A percentile compares a stretch with the other conserved stretches of the same genome.
These are phyloP conservation scores for Pinctada fucata DNA, from an alignment of 2,888 invertebrate genomes.

Conservation along the genomic window DNA sequence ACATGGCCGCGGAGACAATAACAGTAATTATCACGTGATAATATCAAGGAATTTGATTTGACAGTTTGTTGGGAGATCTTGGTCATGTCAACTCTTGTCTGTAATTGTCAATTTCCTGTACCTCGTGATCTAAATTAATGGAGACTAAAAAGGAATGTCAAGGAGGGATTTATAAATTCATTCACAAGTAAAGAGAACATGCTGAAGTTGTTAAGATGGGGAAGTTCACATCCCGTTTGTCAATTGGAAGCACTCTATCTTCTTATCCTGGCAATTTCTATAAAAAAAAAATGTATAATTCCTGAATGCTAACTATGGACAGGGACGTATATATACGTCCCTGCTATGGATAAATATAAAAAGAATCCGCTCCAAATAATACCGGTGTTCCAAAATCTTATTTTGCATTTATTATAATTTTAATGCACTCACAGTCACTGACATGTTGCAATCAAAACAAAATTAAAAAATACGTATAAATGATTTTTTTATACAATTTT, in stretches of 20 bases:
- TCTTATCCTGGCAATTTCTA: neutral
- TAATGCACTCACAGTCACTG: too few species aligned
- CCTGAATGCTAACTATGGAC: neutral
- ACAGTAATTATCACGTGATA: slow-evolving; percentile 15
- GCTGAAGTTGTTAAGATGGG: neutral
- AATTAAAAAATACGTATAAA: neutral
- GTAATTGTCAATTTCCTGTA: slow-evolving; percentile 32
- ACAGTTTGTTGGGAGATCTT: slow-evolving; percentile 19
- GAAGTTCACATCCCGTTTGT: neutral
- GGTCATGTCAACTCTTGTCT: slow-evolving; percentile 31
- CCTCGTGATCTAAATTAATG: slow-evolving; percentile 23
- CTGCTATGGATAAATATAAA: neutral
- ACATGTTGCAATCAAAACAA: too few species aligned
- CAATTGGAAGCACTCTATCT: neutral
- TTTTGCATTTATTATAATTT: too few species aligned
- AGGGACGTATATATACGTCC: too few species aligned
- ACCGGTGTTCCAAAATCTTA: too few species aligned
- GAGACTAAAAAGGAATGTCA: slow-evolving; percentile 20
- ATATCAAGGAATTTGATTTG: slow-evolving; percentile 8
- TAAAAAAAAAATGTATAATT: neutral
- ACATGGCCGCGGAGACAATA: slow-evolving; percentile 2
- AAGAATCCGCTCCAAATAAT: neutral
- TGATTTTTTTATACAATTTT: neutral
- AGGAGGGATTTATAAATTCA: slow-evolving; percentile 10
- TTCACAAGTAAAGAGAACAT: neutral